A percentile compares a stretch with the other conserved stretches of the same genome.
Evolutionary conservation across 2,113 vertebrate species (phyloP).

Genomic region (Oenanthe oenanthe): DNA sequence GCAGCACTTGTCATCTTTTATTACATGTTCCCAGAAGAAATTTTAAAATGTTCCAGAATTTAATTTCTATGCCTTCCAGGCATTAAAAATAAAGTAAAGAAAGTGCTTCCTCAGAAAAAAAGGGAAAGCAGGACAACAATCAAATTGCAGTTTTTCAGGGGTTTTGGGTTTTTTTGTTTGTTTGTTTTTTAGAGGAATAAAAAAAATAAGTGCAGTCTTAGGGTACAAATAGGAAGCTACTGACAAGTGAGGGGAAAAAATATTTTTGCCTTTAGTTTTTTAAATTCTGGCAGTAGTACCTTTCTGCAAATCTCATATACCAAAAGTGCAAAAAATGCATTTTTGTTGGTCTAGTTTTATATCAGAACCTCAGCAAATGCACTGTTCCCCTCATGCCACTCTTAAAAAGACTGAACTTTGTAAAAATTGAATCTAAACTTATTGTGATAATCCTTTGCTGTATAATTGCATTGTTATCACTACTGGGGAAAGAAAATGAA

Average conservation of each 20-base stretch:
- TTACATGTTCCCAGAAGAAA: not conserved
- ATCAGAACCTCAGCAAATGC: not conserved
- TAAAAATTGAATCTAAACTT: not conserved
- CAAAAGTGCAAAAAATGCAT: not conserved
- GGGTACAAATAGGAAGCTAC: not conserved
- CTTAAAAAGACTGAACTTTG: not conserved
- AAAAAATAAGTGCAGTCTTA: not conserved
- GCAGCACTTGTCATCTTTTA: not conserved
- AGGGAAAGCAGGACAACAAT: not conserved
- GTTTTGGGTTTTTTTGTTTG: too few species aligned
- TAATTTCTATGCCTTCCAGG: not conserved
- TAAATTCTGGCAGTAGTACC: not conserved
- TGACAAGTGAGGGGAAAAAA: not conserved
- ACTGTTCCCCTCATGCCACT: not conserved
- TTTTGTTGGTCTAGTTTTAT: not conserved
- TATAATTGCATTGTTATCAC: not conserved
- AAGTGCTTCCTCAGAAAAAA: not conserved
- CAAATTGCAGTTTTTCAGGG: not conserved
- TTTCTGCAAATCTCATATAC: not conserved
- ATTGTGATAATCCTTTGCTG: not conserved
- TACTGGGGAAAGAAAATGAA: fast-evolving
- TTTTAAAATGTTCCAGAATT: not conserved
- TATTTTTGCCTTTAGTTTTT: not conserved
- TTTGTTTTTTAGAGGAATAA: not conserved
- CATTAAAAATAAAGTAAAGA: not conserved